These are phyloP conservation scores for Coptodon rendalli DNA, from an alignment of 2,113 vertebrate genomes.

Conservation along the genomic window DNA sequence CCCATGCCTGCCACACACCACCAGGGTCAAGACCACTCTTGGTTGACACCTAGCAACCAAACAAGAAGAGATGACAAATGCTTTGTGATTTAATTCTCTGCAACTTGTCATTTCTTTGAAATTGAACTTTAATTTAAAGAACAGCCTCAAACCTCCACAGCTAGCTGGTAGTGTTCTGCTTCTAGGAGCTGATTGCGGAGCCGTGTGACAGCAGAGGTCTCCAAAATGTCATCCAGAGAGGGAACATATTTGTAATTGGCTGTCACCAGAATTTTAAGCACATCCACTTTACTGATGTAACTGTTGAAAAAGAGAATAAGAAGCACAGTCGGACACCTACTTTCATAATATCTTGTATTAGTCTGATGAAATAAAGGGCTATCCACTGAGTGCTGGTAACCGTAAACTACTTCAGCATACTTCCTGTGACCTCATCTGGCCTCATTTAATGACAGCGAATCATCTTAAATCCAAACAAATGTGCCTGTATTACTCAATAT, in stretches of 20 bases:
- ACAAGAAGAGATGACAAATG: not conserved
- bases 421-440: not conserved
- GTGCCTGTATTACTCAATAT: not conserved
- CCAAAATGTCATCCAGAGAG: constrained; percentile 90
- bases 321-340: not conserved
- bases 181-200: constrained; percentile 91
- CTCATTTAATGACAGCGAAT: not conserved
- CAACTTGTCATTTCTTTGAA: rapidly evolving
- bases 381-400: not conserved
- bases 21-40: constrained; percentile 89
- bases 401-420: not conserved
- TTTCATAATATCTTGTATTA: not conserved
- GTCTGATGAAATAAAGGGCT: not conserved
- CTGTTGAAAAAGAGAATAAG: constrained; percentile 52
- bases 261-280: constrained; percentile 88
- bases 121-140: not conserved
- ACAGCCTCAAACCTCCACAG: constrained; percentile 83
- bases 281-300: constrained; percentile 96
- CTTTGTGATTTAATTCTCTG: not conserved
- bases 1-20: constrained; percentile 96
- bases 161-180: constrained; percentile 90
- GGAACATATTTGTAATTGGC: constrained; percentile 91
- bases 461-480: not conserved
- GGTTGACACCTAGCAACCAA: constrained; percentile 83
- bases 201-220: constrained; percentile 84